Conservation (phyloP, 2,888 invertebrate species). For the Ochropleura leucogaster region DNA sequence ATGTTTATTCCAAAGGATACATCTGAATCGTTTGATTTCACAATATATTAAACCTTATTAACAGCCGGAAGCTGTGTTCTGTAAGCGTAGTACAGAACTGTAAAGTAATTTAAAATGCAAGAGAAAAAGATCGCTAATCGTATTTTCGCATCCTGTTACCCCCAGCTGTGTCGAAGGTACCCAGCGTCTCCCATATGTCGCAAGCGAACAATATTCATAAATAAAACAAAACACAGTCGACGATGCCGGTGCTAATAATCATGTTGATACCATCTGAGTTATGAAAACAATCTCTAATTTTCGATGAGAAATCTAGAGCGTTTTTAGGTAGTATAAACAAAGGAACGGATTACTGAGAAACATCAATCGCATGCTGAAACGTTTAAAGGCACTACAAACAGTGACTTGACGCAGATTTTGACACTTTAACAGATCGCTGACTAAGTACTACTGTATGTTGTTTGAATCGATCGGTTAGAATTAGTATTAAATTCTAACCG, state of each 20-base stretch:
- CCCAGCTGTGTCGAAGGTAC: slow-evolving; percentile 59
- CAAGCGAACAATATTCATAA: slow-evolving; percentile 22
- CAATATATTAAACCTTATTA: slow-evolving; percentile 22
- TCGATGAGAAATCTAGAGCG: slow-evolving; percentile 17
- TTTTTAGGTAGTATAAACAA: slow-evolving; percentile 25
- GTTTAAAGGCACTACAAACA: neutral
- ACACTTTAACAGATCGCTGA: slow-evolving; percentile 16
- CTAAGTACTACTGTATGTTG: neutral
- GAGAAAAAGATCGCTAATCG: slow-evolving; percentile 55
- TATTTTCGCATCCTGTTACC: slow-evolving; percentile 63
- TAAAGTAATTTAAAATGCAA: slow-evolving; percentile 44
- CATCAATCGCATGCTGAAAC: slow-evolving; percentile 1
- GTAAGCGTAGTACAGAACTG: slow-evolving; percentile 28
- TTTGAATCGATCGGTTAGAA: too few relatives aligned
- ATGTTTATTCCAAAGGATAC: neutral
- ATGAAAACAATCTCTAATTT: slow-evolving; percentile 10
- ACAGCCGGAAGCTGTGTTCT: slow-evolving; percentile 43
- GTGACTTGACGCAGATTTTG: slow-evolving; percentile 12
- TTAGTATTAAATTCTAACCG: slow-evolving; percentile 10
- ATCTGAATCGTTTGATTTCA: slow-evolving; percentile 1
- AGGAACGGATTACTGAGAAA: slow-evolving; percentile 30
- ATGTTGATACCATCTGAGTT: slow-evolving; percentile 34
- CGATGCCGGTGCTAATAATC: slow-evolving; percentile 8
- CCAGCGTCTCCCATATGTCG: slow-evolving; percentile 61
- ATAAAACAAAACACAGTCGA: slow-evolving; percentile 44